These are phyloP conservation scores for Paradoxurus hermaphroditus DNA, from an alignment of 2,113 vertebrate genomes.

Conservation along the genomic window DNA sequence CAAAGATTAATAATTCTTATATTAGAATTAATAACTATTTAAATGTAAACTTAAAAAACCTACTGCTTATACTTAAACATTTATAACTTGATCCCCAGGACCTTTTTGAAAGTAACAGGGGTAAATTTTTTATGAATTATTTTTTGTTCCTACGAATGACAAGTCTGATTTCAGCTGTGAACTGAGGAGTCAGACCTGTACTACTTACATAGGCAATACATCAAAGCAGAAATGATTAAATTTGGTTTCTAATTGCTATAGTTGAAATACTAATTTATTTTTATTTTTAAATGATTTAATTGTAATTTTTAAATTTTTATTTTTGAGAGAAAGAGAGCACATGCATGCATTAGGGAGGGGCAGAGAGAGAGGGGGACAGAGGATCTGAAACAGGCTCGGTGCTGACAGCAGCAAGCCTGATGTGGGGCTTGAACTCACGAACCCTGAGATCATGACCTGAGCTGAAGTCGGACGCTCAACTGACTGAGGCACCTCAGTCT, in stretches of 20 bases:
- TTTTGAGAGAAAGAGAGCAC: no score
- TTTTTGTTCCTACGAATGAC: background rate
- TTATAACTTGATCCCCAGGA: background rate
- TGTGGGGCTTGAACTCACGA: no score
- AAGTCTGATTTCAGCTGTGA: constrained; percentile 12
- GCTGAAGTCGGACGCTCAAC: no score
- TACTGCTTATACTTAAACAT: background rate
- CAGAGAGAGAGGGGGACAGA: no score
- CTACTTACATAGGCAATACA: background rate
- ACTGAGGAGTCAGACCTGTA: background rate
- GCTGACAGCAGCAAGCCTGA: no score
- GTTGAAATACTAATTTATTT: constrained; percentile 21
- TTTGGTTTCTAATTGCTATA: background rate
- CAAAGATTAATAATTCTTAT: background rate
- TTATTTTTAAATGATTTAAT: no score
- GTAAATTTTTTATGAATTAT: background rate
- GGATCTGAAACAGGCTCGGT: no score
- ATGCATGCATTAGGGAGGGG: no score
- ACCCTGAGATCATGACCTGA: no score
- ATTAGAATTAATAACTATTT: background rate
- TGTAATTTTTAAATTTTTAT: no score
- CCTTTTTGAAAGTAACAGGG: background rate
- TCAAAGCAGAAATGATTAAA: background rate
- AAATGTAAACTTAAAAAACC: background rate
- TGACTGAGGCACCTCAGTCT: no score